Conservation (phyloP, 2,888 invertebrate species). For the Thymelicus sylvestris region DNA sequence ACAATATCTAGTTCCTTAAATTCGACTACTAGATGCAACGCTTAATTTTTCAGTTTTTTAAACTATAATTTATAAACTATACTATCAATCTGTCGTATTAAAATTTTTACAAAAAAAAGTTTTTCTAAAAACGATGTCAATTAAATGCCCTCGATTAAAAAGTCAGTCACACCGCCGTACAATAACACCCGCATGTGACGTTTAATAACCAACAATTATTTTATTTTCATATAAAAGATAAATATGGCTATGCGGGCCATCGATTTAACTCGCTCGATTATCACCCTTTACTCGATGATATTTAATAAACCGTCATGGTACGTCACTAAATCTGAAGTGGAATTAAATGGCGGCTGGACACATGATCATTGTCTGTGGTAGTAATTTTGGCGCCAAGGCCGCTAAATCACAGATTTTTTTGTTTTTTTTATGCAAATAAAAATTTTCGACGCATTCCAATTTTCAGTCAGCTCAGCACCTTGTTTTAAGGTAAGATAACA, state of each 20-base stretch:
- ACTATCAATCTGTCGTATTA: too few species aligned
- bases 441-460: too few species aligned
- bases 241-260: constrained; percentile 73
- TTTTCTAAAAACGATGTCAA: constrained; percentile 29
- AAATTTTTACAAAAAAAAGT: too few species aligned
- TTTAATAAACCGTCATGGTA: constrained; percentile 63
- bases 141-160: constrained; percentile 51
- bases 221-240: constrained; percentile 76
- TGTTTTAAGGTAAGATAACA: too few species aligned
- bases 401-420: too few species aligned
- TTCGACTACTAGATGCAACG: too few species aligned
- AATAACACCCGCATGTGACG: constrained; percentile 71
- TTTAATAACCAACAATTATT: constrained; percentile 79
- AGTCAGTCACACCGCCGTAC: constrained; percentile 42
- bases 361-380: background rate
- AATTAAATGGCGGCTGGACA: constrained; percentile 18
- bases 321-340: constrained; percentile 45
- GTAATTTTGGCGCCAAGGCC: background rate
- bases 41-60: too few species aligned
- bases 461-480: too few species aligned
- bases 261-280: constrained; percentile 72
- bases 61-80: too few species aligned
- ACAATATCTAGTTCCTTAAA: too few species aligned
- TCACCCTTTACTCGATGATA: constrained; percentile 72
- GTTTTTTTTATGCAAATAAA: too few species aligned